Percentiles rank a stretch among this genome's conserved stretches.
phyloP scores from a whole-genome alignment of 2,797 vertebrate species.

The Glyptemys insculpta region DNA sequence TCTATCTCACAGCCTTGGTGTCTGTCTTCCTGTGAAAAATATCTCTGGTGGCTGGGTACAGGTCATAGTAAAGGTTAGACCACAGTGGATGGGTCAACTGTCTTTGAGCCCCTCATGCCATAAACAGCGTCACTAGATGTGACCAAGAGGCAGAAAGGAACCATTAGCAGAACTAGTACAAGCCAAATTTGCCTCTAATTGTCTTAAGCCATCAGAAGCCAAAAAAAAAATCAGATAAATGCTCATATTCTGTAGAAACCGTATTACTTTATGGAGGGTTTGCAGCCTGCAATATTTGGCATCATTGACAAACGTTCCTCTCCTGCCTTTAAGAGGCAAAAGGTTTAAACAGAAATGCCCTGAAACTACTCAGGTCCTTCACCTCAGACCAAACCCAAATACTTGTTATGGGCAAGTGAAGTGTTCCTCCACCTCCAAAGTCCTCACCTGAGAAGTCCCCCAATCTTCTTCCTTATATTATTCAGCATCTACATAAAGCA shows the following conservation, averaged over 20 bases:
- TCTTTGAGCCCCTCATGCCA: background rate
- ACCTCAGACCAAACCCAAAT: background rate
- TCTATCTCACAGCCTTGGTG: background rate
- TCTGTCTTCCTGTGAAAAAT: background rate
- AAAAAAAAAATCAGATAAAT: background rate
- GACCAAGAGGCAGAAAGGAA: fast-evolving
- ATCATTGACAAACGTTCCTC: background rate
- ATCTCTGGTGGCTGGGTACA: background rate
- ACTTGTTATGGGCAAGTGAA: background rate
- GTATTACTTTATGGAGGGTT: no score
- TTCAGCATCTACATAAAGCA: background rate
- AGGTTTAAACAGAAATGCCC: background rate
- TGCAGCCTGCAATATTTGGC: background rate
- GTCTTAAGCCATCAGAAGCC: background rate
- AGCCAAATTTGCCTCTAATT: background rate
- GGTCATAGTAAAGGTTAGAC: background rate
- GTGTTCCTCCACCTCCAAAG: background rate
- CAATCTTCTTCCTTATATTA: background rate
- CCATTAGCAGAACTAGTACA: background rate
- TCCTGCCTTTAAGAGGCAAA: background rate
- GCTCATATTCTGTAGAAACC: background rate
- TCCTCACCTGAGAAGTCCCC: background rate
- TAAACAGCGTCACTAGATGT: background rate
- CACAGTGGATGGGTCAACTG: fast-evolving
- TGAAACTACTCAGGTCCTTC: background rate